Percentiles rank a stretch among this genome's conserved stretches.
Evolutionary conservation across 2,113 vertebrate genomes (phyloP).

Genomic region (Azemiops feae): DNA sequence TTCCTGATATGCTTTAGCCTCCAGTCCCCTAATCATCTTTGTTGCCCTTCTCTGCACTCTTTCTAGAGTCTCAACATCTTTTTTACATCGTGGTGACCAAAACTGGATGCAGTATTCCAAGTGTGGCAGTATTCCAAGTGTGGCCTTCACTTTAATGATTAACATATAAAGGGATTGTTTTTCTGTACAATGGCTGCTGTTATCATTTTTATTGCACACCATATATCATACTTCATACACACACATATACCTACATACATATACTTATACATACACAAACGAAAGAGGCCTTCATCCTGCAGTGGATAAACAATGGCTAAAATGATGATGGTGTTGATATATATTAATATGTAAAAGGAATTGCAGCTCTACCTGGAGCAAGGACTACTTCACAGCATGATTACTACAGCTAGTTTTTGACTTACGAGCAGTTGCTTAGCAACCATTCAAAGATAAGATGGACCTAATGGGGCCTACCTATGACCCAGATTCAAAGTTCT

Average conservation of each 20-base stretch:
- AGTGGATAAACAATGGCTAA: neutral
- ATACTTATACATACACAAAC: neutral
- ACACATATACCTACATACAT: neutral
- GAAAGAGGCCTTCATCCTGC: neutral
- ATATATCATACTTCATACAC: neutral
- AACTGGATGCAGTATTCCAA: too few species aligned
- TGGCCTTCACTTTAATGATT: neutral
- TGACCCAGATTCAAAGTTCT: too few species aligned
- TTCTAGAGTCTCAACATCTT: too few species aligned
- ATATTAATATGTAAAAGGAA: neutral
- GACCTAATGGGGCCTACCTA: too few species aligned
- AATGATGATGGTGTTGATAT: too few species aligned
- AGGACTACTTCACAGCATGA: neutral
- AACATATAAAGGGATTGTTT: neutral
- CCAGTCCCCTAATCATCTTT: too few species aligned
- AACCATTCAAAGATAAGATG: too few species aligned
- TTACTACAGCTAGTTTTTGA: neutral
- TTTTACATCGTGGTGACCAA: too few species aligned
- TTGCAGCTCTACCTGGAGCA: neutral
- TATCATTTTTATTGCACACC: neutral
- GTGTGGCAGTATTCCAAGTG: too few species aligned
- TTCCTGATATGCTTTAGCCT: too few species aligned
- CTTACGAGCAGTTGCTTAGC: too few species aligned
- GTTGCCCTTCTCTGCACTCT: too few species aligned
- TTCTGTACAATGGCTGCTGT: neutral